phyloP scores from a whole-genome alignment of 2,113 vertebrate species.

The Malurus cyaneus region DNA sequence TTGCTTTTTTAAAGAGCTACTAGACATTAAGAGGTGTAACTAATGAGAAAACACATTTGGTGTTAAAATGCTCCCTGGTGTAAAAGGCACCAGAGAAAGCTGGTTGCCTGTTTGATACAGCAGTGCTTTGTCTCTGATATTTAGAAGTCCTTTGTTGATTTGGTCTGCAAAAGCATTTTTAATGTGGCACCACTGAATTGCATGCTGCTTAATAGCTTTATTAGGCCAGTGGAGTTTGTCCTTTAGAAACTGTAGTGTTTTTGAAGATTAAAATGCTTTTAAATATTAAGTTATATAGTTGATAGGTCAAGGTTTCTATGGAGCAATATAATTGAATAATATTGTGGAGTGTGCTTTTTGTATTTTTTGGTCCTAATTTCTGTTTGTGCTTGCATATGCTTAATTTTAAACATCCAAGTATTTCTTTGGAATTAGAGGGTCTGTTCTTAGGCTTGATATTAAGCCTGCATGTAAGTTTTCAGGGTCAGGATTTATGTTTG shows the following conservation, averaged over 20 bases:
- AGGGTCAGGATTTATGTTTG: background rate
- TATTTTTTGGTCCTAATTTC: background rate
- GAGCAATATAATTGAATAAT: background rate
- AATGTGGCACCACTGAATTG: background rate
- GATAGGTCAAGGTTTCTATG: background rate
- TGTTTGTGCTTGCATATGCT: background rate
- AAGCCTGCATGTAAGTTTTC: slow-evolving; percentile 30
- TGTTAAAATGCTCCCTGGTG: background rate
- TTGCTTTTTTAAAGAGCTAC: background rate
- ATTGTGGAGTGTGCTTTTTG: background rate
- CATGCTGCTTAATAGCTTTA: slow-evolving; percentile 2
- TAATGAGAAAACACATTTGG: background rate
- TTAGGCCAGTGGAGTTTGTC: slow-evolving; percentile 6
- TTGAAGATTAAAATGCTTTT: background rate
- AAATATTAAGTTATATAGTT: slow-evolving; percentile 9
- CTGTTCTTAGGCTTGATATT: slow-evolving; percentile 12
- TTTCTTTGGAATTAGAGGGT: slow-evolving; percentile 10
- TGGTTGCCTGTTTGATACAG: background rate
- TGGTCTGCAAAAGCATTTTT: background rate
- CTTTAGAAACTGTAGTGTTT: background rate
- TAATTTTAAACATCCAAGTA: background rate
- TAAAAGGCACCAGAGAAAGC: background rate
- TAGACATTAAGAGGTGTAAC: background rate
- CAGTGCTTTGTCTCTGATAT: background rate
- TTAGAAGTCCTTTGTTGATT: slow-evolving; percentile 3